phyloP scores from a whole-genome alignment of 2,888 invertebrate genomes.

The Caenorhabditis japonica region DNA sequence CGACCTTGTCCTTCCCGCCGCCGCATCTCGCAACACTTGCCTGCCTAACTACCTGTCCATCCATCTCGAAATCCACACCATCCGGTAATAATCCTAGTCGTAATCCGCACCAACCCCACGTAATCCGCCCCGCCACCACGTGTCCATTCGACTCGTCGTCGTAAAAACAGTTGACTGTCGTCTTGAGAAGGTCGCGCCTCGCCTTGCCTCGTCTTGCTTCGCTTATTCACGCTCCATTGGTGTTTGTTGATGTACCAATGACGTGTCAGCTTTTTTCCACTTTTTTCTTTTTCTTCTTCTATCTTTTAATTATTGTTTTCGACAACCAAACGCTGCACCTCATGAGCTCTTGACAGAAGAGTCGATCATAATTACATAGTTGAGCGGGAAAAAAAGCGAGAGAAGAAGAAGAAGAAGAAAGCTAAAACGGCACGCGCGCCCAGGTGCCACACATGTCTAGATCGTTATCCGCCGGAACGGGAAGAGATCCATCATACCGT shows the following conservation, averaged over 20 bases:
- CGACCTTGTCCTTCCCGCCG: too few species aligned
- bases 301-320: slow-evolving; percentile 38
- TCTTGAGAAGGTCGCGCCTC: slow-evolving; percentile 50
- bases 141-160: slow-evolving; percentile 3
- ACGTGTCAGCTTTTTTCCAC: slow-evolving; percentile 34
- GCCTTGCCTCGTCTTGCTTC: too few species aligned
- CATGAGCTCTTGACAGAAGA: background rate
- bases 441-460: slow-evolving; percentile 35
- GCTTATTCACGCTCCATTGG: slow-evolving; percentile 20
- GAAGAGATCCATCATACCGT: slow-evolving; percentile 26
- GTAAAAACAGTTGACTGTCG: slow-evolving; percentile 41
- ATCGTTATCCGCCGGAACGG: background rate
- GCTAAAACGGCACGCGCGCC: slow-evolving; percentile 9
- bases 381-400: background rate
- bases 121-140: slow-evolving; percentile 2
- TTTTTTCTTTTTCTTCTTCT: background rate
- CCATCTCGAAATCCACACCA: slow-evolving; percentile 32
- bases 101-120: slow-evolving; percentile 26
- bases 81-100: slow-evolving; percentile 41
- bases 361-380: slow-evolving; percentile 1
- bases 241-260: too few species aligned
- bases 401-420: background rate
- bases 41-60: too few species aligned
- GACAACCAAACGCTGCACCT: background rate
- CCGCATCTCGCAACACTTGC: too few species aligned